These are phyloP conservation scores for Patella ulyssiponensis DNA, from an alignment of 2,888 invertebrate genomes.

Conservation along the genomic window DNA sequence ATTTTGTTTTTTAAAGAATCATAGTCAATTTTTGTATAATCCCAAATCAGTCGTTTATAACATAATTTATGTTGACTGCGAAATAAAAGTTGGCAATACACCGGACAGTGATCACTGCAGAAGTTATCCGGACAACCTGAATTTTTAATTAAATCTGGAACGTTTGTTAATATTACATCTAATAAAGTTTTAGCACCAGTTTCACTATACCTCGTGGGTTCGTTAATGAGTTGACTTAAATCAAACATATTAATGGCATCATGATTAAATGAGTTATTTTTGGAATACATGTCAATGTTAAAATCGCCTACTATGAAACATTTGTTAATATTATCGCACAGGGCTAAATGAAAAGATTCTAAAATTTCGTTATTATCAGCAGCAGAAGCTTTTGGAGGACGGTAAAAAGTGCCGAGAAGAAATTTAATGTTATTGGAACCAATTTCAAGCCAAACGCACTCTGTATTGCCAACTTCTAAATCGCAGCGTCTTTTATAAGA, in stretches of 20 bases:
- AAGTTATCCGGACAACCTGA: background rate
- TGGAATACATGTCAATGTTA: background rate
- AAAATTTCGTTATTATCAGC: background rate
- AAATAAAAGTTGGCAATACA: background rate
- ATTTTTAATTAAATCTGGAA: background rate
- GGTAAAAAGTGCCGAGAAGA: background rate
- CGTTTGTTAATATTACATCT: background rate
- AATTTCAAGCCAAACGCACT: constrained; percentile 7
- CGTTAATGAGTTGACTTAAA: background rate
- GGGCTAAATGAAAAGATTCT: background rate
- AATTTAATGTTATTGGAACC: background rate
- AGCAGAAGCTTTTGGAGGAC: background rate
- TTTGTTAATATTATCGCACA: background rate
- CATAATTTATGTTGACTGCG: background rate
- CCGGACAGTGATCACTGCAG: background rate
- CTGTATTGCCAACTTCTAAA: constrained; percentile 1
- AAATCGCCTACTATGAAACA: background rate
- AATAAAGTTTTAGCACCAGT: background rate
- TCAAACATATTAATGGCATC: background rate
- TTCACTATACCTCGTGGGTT: constrained; percentile 7
- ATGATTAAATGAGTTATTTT: constrained; percentile 1
- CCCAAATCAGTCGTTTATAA: background rate
- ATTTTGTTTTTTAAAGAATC: background rate
- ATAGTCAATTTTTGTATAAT: background rate
- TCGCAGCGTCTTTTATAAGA: background rate